Evolutionary conservation across 2,113 vertebrate species (phyloP).

Genomic region (Maccullochella peelii): DNA sequence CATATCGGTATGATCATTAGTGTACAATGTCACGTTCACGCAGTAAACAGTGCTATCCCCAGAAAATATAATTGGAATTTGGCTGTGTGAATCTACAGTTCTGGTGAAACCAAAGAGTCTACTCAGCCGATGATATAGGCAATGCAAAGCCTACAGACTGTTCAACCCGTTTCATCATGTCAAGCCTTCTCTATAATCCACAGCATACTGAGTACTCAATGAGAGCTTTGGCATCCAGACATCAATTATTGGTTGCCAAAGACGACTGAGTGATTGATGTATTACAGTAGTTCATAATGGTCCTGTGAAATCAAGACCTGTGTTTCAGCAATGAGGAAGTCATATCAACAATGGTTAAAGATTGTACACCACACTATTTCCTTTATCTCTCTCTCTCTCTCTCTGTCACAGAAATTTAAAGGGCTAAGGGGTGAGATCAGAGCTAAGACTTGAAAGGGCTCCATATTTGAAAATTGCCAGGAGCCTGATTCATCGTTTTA

Average conservation of each 20-base stretch:
- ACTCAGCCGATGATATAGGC: not conserved
- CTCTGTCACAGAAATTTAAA: not conserved
- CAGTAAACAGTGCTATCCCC: not conserved
- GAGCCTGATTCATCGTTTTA: conserved; percentile 1
- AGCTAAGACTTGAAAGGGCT: not conserved
- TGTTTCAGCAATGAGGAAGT: not conserved
- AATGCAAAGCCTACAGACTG: not conserved
- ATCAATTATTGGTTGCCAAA: not conserved
- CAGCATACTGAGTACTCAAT: not conserved
- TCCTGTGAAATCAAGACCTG: not conserved
- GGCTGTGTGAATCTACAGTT: not conserved
- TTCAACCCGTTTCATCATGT: not conserved
- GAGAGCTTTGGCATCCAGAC: not conserved
- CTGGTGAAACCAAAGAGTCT: not conserved
- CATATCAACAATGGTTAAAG: not conserved
- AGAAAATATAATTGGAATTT: not conserved
- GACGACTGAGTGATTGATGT: not conserved
- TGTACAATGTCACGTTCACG: not conserved
- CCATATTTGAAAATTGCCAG: not conserved
- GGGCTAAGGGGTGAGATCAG: not conserved
- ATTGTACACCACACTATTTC: not conserved
- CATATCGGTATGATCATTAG: not conserved
- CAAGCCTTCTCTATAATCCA: not conserved
- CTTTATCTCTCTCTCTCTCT: not conserved
- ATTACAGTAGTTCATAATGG: not conserved